Conservation (phyloP, 2,113 vertebrate genomes). For the Chaenogobius annularis region DNA sequence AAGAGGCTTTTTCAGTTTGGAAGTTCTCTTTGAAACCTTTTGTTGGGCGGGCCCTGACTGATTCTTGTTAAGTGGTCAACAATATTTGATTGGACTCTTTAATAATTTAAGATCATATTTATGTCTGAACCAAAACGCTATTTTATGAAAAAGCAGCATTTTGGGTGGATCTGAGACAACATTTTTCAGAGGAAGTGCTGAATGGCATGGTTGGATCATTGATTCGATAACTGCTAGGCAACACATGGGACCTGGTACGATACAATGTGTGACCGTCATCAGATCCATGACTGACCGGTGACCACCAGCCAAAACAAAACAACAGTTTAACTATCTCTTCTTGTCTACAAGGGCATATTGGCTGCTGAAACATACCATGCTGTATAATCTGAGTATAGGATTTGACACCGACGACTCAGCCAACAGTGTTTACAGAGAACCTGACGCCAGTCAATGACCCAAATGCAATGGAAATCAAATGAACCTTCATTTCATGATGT, state of each 20-base stretch:
- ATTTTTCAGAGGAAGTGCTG: conserved; percentile 21
- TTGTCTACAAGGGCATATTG: not conserved
- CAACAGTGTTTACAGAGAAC: conserved; percentile 66
- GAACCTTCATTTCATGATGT: conserved; percentile 64
- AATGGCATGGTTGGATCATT: conserved; percentile 6
- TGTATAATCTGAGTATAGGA: not conserved
- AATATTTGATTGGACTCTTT: not conserved
- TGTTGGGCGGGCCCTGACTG: not conserved
- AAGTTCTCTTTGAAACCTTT: not conserved
- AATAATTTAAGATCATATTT: not conserved
- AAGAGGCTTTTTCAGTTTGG: too few species aligned
- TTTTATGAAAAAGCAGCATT: too few species aligned
- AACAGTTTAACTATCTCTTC: not conserved
- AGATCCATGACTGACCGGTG: conserved; percentile 11
- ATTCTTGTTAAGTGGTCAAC: not conserved
- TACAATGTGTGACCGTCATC: conserved; percentile 8
- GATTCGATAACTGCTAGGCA: conserved; percentile 49
- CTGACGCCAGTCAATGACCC: conserved; percentile 66
- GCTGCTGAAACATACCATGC: conserved; percentile 7
- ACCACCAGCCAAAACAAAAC: conserved; percentile 36
- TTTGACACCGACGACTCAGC: conserved; percentile 38
- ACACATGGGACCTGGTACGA: conserved; percentile 20
- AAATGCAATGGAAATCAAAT: conserved; percentile 78
- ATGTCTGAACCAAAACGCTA: too few species aligned
- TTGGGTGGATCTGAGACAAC: too few species aligned